These are phyloP conservation scores for Sisor rabdophorus DNA, from an alignment of 2,113 vertebrate genomes.

Conservation along the genomic window DNA sequence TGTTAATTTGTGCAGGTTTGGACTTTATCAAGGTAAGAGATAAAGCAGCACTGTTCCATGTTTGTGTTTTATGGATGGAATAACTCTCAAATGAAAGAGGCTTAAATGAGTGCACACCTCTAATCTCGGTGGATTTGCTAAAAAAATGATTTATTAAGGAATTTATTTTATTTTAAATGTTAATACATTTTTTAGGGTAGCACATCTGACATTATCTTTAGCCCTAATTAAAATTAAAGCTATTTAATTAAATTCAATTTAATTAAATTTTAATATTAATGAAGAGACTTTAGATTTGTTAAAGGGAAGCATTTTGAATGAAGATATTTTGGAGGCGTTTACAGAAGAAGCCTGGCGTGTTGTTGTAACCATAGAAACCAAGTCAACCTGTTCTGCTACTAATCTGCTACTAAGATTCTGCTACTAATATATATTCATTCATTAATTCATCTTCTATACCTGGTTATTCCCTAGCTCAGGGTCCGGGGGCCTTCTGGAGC, in stretches of 20 bases:
- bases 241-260: too few relatives aligned
- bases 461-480: too few relatives aligned
- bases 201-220: background rate
- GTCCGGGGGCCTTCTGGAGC: too few relatives aligned
- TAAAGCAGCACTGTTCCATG: background rate
- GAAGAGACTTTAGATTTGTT: background rate
- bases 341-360: background rate
- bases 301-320: background rate
- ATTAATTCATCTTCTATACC: too few relatives aligned
- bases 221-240: background rate
- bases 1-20: slow-evolving; percentile 16
- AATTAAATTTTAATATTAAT: too few relatives aligned
- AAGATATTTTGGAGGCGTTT: background rate
- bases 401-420: too few relatives aligned
- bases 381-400: too few relatives aligned
- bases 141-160: too few relatives aligned
- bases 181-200: background rate
- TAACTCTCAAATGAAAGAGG: background rate
- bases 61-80: background rate
- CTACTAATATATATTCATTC: too few relatives aligned
- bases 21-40: slow-evolving; percentile 7
- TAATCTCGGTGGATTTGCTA: too few relatives aligned
- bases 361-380: background rate
- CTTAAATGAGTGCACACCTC: background rate
- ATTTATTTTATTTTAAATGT: background rate